These are phyloP conservation scores for Zaprionus davidi DNA, from an alignment of 1,140 invertebrate genomes.

Conservation along the genomic window DNA sequence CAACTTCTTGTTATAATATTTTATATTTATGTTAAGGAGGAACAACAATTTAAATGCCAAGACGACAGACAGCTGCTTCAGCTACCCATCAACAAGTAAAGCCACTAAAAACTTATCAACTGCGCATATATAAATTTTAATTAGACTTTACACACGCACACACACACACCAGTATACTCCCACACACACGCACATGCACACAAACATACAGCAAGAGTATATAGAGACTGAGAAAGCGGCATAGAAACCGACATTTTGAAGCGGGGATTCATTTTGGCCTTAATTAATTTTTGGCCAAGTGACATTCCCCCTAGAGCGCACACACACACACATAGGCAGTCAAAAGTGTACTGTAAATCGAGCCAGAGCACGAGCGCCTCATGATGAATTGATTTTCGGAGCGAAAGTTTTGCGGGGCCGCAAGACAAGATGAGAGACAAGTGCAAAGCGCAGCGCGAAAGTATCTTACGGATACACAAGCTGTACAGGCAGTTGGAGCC, in stretches of 20 bases:
- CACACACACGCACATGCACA: conserved; percentile 8
- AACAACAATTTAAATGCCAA: conserved; percentile 14
- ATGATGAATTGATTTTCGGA: conserved; percentile 75
- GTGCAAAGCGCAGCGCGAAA: conserved; percentile 76
- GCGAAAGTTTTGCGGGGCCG: conserved; percentile 50
- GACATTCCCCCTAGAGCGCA: conserved; percentile 51
- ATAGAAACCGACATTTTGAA: conserved; percentile 52
- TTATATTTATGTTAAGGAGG: conserved; percentile 19
- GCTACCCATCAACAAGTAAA: conserved; percentile 52
- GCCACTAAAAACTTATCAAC: conserved; percentile 79
- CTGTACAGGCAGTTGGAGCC: background rate
- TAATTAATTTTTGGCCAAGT: conserved; percentile 81
- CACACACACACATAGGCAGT: background rate
- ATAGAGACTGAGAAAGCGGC: conserved; percentile 10
- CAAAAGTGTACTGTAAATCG: conserved; percentile 41
- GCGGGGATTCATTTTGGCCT: conserved; percentile 57
- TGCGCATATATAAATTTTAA: conserved; percentile 80
- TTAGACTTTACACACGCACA: conserved; percentile 58
- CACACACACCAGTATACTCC: conserved; percentile 25
- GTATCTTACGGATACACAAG: conserved; percentile 71
- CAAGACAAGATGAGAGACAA: conserved; percentile 21
- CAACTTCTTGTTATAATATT: conserved; percentile 6
- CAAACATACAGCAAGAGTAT: background rate
- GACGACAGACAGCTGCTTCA: conserved; percentile 31
- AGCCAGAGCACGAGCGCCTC: conserved; percentile 13